Conservation (phyloP, 2,797 vertebrate species). For the Pteropus rufus region DNA sequence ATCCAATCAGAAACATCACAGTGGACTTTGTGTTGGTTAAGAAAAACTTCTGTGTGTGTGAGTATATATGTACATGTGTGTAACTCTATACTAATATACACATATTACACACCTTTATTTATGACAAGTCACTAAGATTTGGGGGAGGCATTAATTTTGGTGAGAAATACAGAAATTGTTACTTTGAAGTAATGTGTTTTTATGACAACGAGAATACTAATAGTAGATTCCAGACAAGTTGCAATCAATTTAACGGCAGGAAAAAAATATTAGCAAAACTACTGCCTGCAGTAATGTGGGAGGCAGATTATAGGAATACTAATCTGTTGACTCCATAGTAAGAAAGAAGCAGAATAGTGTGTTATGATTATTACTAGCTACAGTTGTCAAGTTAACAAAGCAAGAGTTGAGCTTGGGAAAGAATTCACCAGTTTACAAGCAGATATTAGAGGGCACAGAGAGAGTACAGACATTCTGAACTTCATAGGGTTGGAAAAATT, state of each 20-base stretch:
- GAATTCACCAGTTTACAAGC: background rate
- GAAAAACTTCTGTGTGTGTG: background rate
- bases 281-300: background rate
- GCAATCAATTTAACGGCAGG: background rate
- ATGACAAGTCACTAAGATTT: background rate
- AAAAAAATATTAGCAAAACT: background rate
- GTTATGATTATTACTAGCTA: background rate
- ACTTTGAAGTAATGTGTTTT: background rate
- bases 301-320: background rate
- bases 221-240: background rate
- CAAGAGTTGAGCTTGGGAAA: background rate
- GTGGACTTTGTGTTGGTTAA: background rate
- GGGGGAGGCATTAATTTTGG: background rate
- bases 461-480: background rate
- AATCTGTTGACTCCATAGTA: background rate
- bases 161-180: background rate
- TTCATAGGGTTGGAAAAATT: background rate
- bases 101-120: background rate
- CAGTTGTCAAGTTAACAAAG: constrained; percentile 22
- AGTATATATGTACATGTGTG: background rate
- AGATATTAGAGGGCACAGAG: background rate
- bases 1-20: background rate
- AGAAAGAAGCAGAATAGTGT: background rate
- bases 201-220: background rate
- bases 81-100: background rate